Base-by-base conservation (phyloP, 1,140 invertebrate species). In the Macrotrachela quadricornifera region DNA sequence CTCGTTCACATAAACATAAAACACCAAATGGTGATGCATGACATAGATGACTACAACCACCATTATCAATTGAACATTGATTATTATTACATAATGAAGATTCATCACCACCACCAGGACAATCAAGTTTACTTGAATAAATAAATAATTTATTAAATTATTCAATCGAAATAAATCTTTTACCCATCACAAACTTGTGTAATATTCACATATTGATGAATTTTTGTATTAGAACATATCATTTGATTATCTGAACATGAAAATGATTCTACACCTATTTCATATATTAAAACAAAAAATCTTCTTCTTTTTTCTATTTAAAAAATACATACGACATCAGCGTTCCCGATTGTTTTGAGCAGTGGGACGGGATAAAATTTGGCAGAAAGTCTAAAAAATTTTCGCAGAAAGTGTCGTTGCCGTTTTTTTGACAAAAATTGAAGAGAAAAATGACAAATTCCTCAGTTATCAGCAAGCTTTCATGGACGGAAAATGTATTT, bases 61-160 rank as follows among this genome's bases (percentile, higher is more conserved):
- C 64, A 55, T 64, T 66, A 21, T 62, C 55, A 6, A 59, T 45
- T 10, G 46, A 49, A 57, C 65, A 67, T 14, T 58, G 59, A 16
- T 66, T 60, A 15, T 56, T 53, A 48, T 62, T 62, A 65, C 49
- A 18, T 54, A 55, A 46, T 47, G 44, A 13, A 14, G 88, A 88
- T 76, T 95, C 88, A 64, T 92, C 87, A 0, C 78, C 74, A 1
- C 83, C 85, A 61, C 87, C 86, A 0, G 86, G 85, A 71, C 87
- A 94, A 60, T 92, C 83, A 1, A 71, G 62, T 47, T 80, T 82
- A 14, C 76, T 30, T 30, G 2, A 30, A 4, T 4, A 30, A 30
- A 8, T 8, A 30, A 30, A 30, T 30, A 30, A 30, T 30, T 30
- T 2, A 30, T 30, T 30, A 30, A 2, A 30, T 30, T 4, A 30